A percentile compares a stretch with the other conserved stretches of the same genome.
Evolutionary conservation across 2,888 invertebrate genomes (phyloP).

Genomic region (Drosophila falleni): DNA sequence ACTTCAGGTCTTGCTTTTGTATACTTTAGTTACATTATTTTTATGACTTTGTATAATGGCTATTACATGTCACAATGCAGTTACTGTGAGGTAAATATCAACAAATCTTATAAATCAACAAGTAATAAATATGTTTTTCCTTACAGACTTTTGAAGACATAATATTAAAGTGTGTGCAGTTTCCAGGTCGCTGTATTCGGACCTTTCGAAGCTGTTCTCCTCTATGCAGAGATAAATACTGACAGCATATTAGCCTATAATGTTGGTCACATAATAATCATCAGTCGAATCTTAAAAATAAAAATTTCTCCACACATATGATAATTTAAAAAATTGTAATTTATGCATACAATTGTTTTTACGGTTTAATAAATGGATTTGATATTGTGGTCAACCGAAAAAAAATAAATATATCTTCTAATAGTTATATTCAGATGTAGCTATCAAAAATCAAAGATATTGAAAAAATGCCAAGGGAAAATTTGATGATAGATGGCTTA

Average conservation of each 20-base stretch:
- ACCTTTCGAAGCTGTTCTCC: neutral
- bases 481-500: too few relatives aligned
- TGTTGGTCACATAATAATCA: neutral
- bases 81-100: slow-evolving; percentile 10
- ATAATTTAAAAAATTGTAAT: neutral
- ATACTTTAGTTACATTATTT: neutral
- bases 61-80: slow-evolving; percentile 12
- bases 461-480: too few relatives aligned
- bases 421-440: too few relatives aligned
- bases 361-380: neutral
- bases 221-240: slow-evolving; percentile 3
- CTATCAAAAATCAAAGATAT: too few relatives aligned
- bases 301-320: neutral
- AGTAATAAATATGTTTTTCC: neutral
- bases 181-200: slow-evolving; percentile 5
- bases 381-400: neutral
- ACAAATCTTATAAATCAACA: neutral
- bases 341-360: neutral
- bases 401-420: neutral
- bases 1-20: neutral
- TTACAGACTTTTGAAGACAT: neutral
- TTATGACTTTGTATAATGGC: neutral
- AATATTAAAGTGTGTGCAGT: neutral
- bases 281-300: neutral
- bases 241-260: neutral